A percentile compares a stretch with the other conserved stretches of the same genome.
phyloP scores from a whole-genome alignment of 2,797 vertebrate genomes.

The Thripadectes ignobilis region DNA sequence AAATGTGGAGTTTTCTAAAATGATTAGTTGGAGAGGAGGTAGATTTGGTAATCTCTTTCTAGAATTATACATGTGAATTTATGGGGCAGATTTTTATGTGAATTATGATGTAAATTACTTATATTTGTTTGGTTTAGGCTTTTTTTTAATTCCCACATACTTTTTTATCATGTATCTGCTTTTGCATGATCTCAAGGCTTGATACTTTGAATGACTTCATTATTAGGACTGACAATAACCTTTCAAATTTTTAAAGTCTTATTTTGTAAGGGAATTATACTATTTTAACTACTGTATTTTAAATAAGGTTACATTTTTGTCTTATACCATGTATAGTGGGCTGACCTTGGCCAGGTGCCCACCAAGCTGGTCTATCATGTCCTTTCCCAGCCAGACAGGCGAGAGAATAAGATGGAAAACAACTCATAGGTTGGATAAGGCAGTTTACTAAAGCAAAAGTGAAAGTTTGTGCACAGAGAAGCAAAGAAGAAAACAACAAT shows the following conservation, averaged over 20 bases:
- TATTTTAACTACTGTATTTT: not conserved
- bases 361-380: not conserved
- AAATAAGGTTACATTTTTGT: not conserved
- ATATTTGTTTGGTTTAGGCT: not conserved
- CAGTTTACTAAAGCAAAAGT: not conserved
- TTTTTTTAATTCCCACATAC: not conserved
- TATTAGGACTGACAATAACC: not conserved
- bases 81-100: not conserved
- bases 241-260: not conserved
- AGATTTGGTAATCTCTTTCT: not conserved
- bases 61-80: not conserved
- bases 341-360: not conserved
- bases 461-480: not conserved
- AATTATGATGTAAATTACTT: not conserved
- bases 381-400: not conserved
- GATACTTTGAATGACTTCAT: not conserved
- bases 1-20: not conserved
- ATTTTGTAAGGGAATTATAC: not conserved
- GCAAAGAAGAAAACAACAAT: not conserved
- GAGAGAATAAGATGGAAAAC: not conserved
- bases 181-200: not conserved
- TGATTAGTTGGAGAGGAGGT: accelerated
- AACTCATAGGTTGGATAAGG: not conserved
- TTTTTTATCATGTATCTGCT: not conserved
- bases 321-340: not conserved